Evolutionary conservation across 2,797 vertebrate genomes (phyloP).

Genomic region (Manis crassicaudata): DNA sequence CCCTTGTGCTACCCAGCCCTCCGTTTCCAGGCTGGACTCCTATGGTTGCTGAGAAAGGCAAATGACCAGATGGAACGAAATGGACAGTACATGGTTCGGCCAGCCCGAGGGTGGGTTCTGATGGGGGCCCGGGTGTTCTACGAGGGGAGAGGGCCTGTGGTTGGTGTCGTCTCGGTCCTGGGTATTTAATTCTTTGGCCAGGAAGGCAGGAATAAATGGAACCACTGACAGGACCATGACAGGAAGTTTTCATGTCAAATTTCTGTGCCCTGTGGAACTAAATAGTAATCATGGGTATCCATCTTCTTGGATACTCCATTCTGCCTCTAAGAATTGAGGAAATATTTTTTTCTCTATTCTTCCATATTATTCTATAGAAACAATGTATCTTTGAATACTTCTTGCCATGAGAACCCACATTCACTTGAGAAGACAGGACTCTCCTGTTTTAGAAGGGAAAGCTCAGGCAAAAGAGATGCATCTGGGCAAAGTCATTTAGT

Average conservation of each 20-base stretch:
- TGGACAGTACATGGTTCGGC: not conserved
- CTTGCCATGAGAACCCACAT: not conserved
- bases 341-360: not conserved
- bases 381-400: not conserved
- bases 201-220: not conserved
- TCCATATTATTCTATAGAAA: not conserved
- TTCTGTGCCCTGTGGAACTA: not conserved
- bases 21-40: not conserved
- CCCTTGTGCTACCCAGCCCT: not conserved
- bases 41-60: not conserved
- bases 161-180: not conserved
- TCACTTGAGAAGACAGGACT: not conserved
- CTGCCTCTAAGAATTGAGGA: not conserved
- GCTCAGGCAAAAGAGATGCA: not conserved
- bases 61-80: not conserved
- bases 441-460: not conserved
- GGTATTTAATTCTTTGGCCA: not conserved
- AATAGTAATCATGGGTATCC: not conserved
- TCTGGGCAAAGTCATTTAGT: not conserved
- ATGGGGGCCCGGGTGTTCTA: not conserved
- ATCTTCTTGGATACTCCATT: not conserved
- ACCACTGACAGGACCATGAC: too few relatives aligned
- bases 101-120: not conserved
- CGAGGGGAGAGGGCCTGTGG: not conserved
- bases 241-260: not conserved